Evolutionary conservation across 2,113 vertebrate species (phyloP).

Genomic region (Ictidomys tridecemlineatus): DNA sequence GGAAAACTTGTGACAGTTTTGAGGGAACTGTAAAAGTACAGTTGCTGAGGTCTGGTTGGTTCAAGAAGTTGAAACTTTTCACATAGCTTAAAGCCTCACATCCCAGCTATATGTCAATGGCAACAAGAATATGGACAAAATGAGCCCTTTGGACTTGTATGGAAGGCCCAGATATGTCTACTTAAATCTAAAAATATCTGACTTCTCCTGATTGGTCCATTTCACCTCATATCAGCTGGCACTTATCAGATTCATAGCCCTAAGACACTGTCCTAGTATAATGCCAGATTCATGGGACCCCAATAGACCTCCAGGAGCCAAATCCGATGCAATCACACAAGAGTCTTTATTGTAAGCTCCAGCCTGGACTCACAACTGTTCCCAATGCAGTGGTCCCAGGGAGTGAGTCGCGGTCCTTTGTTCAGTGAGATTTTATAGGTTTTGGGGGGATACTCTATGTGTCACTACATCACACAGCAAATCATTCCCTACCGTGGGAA

Average conservation of each 20-base stretch:
- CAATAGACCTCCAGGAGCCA: too few species aligned
- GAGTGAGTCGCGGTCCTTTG: too few species aligned
- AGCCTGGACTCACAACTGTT: too few species aligned
- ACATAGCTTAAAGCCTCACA: background rate
- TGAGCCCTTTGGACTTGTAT: background rate
- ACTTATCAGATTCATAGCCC: background rate
- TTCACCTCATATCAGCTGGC: background rate
- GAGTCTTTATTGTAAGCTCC: too few species aligned
- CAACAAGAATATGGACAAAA: background rate
- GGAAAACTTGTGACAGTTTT: background rate
- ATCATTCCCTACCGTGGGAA: too few species aligned
- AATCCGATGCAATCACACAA: too few species aligned
- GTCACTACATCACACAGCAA: too few species aligned
- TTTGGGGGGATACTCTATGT: too few species aligned
- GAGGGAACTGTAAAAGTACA: background rate
- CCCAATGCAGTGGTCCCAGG: too few species aligned
- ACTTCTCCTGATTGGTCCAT: background rate
- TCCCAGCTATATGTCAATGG: background rate
- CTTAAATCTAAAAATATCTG: background rate
- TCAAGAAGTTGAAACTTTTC: constrained; percentile 44
- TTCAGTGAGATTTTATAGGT: too few species aligned
- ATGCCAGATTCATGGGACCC: too few species aligned
- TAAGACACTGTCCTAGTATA: background rate
- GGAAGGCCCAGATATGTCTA: background rate
- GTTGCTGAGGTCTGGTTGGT: background rate